A percentile compares a stretch with the other conserved stretches of the same genome.
phyloP scores from a whole-genome alignment of 2,797 vertebrate species.

The Danio tinwini region DNA sequence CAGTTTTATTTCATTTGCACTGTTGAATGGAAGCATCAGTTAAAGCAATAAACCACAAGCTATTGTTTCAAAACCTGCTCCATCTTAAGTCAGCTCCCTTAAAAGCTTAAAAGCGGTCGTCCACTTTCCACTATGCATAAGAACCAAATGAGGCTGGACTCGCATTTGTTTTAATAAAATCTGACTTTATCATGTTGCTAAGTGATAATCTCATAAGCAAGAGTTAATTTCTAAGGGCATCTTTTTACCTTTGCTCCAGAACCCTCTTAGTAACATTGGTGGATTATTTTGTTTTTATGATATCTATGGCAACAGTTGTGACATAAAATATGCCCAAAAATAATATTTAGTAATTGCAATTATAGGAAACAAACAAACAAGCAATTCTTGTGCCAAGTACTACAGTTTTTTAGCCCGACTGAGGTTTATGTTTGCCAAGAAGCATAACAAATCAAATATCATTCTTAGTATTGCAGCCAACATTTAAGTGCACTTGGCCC shows the following conservation, averaged over 20 bases:
- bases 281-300: neutral
- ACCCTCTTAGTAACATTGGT: neutral
- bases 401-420: neutral
- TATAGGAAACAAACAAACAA: neutral
- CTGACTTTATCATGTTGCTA: neutral
- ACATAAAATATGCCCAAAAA: neutral
- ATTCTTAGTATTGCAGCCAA: slow-evolving; percentile 5
- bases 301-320: neutral
- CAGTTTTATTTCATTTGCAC: too few species aligned
- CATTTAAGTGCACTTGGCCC: slow-evolving; percentile 27
- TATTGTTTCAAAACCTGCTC: neutral
- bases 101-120: neutral
- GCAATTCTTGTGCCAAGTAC: slow-evolving; percentile 5
- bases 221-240: too few species aligned
- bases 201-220: neutral
- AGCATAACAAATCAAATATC: slow-evolving; percentile 11
- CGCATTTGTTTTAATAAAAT: neutral
- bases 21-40: too few species aligned
- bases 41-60: neutral
- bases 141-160: neutral
- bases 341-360: neutral
- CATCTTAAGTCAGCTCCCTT: neutral
- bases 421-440: slow-evolving; percentile 14
- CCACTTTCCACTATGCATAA: neutral
- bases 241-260: neutral